Evolutionary conservation across 2,888 invertebrate species (phyloP), one percentile per base, ranked within the genome.

Genomic region (Maniola hyperantus): DNA sequence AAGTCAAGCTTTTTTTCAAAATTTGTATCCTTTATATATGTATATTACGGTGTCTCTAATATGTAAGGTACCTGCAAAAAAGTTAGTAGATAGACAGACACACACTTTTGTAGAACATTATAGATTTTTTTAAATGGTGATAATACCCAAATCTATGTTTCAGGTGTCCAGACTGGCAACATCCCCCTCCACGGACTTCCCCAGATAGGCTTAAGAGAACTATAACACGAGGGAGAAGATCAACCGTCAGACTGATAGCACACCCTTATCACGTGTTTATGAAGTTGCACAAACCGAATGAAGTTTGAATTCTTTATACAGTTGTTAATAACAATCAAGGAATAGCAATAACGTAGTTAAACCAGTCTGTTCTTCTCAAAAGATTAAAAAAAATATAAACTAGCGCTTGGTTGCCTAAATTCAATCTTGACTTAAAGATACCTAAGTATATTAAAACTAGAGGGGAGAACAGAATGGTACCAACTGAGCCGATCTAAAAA

Each of bases 91-190:
- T n/a, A n/a, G n/a, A n/a, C n/a, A n/a, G n/a, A n/a, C n/a, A n/a
- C n/a, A n/a, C n/a, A n/a, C n/a, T n/a, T n/a, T n/a, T n/a, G n/a
- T n/a, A n/a, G n/a, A n/a, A n/a, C n/a, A n/a, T n/a, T n/a, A n/a
- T n/a, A n/a, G n/a, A 44, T n/a, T 39, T 39, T 39, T 11, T 13
- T 6, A n/a, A n/a, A n/a, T 54, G 34, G 11, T 34, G 26, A 6
- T 39, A 53, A 15, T 44, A 44, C 11, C 6, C n/a, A 6, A 7
- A 39, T 26, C 5, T 39, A 8, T 11, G 46, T 36, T 84, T 0
- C 79, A 91, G 91, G 67, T 91, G 91, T 72, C 88, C 91, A 5
- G 91, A 89, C 58, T 91, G 87, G 86, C 83, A 84, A 59, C 78
- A 82, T 13, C 87, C 88, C 10, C 87, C 88, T 0, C 85, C 88